phyloP scores from a whole-genome alignment of 2,113 vertebrate genomes.

The Sisor rabdophorus region DNA sequence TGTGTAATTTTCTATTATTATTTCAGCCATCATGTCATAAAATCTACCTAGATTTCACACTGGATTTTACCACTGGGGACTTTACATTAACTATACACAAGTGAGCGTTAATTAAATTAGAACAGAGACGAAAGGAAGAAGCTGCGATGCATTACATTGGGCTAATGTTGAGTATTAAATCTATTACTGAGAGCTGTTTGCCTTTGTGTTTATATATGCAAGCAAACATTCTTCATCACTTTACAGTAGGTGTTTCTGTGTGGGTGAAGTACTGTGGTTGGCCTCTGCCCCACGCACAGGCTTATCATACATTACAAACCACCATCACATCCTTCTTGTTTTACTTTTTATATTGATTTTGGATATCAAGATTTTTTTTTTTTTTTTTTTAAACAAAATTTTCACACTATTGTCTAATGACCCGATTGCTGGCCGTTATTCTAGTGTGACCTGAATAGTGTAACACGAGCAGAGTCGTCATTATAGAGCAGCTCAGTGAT shows the following conservation, averaged over 20 bases:
- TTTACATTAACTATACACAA: not conserved
- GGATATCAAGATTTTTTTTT: not conserved
- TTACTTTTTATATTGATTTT: not conserved
- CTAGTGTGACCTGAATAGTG: not conserved
- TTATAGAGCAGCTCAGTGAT: slow-evolving; percentile 7
- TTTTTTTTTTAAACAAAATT: too few relatives aligned
- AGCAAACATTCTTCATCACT: slow-evolving; percentile 46
- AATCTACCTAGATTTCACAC: not conserved
- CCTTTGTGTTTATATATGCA: too few relatives aligned
- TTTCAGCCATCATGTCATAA: too few relatives aligned
- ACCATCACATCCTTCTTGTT: not conserved
- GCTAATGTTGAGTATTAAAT: not conserved
- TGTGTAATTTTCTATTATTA: not conserved
- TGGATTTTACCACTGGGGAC: not conserved
- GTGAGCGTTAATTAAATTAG: not conserved
- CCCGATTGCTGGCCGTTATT: not conserved
- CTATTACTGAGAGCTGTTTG: not conserved
- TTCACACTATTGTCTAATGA: not conserved
- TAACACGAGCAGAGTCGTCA: not conserved
- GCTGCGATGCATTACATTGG: not conserved
- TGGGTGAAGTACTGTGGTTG: slow-evolving; percentile 55
- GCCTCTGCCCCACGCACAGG: slow-evolving; percentile 42
- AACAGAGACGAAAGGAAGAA: not conserved
- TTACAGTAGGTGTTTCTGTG: slow-evolving; percentile 45
- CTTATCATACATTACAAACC: not conserved